A percentile compares a stretch with the other conserved stretches of the same genome.
Conservation (phyloP, 2,888 invertebrate genomes). For the Drosophila kambysellisi region DNA sequence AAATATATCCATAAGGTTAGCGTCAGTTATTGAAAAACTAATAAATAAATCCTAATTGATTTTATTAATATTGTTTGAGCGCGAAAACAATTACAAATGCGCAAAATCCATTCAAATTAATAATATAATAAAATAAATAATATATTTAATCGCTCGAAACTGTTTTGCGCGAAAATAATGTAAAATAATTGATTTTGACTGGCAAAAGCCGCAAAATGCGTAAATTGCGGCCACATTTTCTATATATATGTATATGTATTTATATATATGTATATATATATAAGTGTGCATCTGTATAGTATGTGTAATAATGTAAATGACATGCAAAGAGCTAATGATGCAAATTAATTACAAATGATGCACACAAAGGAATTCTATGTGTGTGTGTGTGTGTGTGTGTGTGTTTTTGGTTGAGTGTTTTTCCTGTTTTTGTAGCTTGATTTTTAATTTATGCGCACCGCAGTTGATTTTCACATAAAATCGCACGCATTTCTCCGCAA, state of each 20-base stretch:
- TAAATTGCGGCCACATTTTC: slow-evolving; percentile 57
- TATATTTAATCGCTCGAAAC: slow-evolving; percentile 39
- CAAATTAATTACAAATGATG: slow-evolving; percentile 78
- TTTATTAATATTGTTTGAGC: slow-evolving; percentile 57
- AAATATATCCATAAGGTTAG: slow-evolving; percentile 40
- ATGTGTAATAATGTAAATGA: slow-evolving; percentile 33
- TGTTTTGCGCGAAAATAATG: slow-evolving; percentile 38
- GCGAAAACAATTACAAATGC: slow-evolving; percentile 61
- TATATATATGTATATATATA: background rate
- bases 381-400: slow-evolving; percentile 9
- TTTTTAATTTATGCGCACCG: slow-evolving; percentile 79
- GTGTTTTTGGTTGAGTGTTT: slow-evolving; percentile 8
- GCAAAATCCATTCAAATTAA: slow-evolving; percentile 58
- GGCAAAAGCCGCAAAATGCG: slow-evolving; percentile 69
- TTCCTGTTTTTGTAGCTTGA: slow-evolving; percentile 58
- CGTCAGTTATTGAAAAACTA: slow-evolving; percentile 18
- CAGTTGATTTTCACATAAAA: slow-evolving; percentile 78
- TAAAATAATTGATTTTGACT: slow-evolving; percentile 73
- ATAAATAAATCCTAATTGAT: slow-evolving; percentile 59
- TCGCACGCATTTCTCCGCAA: slow-evolving; percentile 71
- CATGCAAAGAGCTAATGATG: slow-evolving; percentile 64
- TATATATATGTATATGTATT: background rate
- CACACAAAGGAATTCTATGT: slow-evolving; percentile 40
- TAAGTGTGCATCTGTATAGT: background rate
- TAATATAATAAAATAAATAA: slow-evolving; percentile 6